phyloP scores from a whole-genome alignment of 2,888 invertebrate genomes.

The Tryphoninae sp. region DNA sequence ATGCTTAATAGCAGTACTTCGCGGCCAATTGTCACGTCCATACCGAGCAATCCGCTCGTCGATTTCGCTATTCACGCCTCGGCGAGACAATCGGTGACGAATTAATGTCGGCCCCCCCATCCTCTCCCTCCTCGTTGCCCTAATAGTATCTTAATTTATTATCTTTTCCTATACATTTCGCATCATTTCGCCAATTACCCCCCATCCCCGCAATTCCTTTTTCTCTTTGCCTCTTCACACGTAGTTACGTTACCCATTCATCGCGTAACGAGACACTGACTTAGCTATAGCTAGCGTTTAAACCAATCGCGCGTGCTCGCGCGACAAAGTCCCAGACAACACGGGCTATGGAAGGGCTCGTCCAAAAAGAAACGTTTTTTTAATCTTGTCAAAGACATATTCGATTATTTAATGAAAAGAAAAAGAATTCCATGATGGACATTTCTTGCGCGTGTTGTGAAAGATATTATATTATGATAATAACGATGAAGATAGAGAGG shows the following conservation, averaged over 20 bases:
- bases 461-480: slow-evolving; percentile 73
- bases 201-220: slow-evolving; percentile 2
- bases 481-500: slow-evolving; percentile 65
- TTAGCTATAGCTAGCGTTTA: slow-evolving; percentile 42
- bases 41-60: slow-evolving; percentile 75
- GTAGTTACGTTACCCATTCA: slow-evolving; percentile 61
- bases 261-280: slow-evolving; percentile 46
- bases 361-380: slow-evolving; percentile 55
- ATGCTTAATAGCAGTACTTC: slow-evolving; percentile 71
- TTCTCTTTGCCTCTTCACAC: slow-evolving; percentile 16
- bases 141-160: slow-evolving; percentile 79
- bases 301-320: not conserved
- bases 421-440: slow-evolving; percentile 28
- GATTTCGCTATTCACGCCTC: slow-evolving; percentile 79
- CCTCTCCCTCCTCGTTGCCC: not conserved
- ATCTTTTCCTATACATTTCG: slow-evolving; percentile 64
- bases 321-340: slow-evolving; percentile 68
- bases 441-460: slow-evolving; percentile 40
- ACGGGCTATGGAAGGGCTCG: slow-evolving; percentile 74
- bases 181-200: slow-evolving; percentile 15
- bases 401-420: slow-evolving; percentile 45
- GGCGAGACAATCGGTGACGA: slow-evolving; percentile 77
- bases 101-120: slow-evolving; percentile 75
- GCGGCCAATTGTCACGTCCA: slow-evolving; percentile 69
- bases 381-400: slow-evolving; percentile 68